Conservation (phyloP, 2,113 vertebrate genomes). For the Carettochelys insculpta region DNA sequence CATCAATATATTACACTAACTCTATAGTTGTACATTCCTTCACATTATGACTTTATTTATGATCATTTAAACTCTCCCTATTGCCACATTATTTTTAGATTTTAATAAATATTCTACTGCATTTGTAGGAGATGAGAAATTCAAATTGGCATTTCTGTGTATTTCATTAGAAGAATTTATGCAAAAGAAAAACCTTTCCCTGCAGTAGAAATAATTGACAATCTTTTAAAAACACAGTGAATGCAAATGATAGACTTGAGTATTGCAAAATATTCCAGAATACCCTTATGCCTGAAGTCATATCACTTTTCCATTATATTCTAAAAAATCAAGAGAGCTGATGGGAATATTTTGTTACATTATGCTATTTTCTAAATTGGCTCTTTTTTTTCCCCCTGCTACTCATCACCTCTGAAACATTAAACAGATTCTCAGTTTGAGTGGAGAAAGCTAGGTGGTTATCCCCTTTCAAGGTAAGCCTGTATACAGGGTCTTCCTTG, state of each 20-base stretch:
- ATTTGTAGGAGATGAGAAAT: neutral
- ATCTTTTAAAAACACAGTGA: neutral
- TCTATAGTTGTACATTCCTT: neutral
- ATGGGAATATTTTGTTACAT: neutral
- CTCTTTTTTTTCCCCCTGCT: neutral
- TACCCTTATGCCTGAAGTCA: neutral
- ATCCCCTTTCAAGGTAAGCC: neutral
- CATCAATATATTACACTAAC: neutral
- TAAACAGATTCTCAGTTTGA: neutral
- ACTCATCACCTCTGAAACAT: neutral
- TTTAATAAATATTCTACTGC: rapidly evolving
- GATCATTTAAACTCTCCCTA: neutral
- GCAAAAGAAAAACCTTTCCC: neutral
- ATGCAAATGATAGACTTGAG: neutral
- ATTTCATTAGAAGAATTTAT: neutral
- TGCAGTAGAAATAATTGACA: neutral
- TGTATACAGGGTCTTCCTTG: neutral
- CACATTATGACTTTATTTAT: neutral
- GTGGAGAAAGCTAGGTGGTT: neutral
- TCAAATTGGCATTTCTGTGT: neutral
- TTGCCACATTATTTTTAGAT: neutral
- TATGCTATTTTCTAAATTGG: neutral
- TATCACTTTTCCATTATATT: neutral
- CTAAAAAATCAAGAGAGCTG: neutral
- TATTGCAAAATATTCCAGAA: neutral